Evolutionary conservation across 2,888 invertebrate species (phyloP).

Genomic region (Portevinia maculata): DNA sequence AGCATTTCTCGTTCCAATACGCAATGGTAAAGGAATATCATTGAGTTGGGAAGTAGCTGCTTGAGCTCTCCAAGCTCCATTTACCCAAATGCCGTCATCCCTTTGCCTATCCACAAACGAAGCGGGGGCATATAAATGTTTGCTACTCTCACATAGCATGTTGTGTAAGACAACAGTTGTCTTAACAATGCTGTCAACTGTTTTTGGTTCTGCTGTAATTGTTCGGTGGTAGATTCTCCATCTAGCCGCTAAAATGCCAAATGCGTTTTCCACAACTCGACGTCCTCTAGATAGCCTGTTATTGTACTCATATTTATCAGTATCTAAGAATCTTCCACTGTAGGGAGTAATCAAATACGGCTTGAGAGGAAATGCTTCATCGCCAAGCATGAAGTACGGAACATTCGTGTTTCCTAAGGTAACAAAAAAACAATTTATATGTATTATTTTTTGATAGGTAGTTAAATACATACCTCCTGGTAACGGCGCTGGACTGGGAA

Average conservation of each 20-base stretch:
- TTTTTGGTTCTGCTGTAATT: not conserved
- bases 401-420: not conserved
- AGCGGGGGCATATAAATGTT: conserved; percentile 1
- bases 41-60: conserved; percentile 10
- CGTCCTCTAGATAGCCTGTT: conserved; percentile 5
- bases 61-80: conserved; percentile 9
- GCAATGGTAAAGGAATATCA: not conserved
- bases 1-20: not conserved
- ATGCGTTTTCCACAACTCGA: conserved; percentile 13
- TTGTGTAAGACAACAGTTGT: conserved; percentile 8
- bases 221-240: conserved; percentile 10
- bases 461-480: not conserved
- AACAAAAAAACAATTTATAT: conserved; percentile 3
- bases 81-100: conserved; percentile 2
- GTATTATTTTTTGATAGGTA: not conserved
- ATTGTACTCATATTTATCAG: not conserved
- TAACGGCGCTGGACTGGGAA: not conserved
- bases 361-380: conserved; percentile 8
- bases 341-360: conserved; percentile 2
- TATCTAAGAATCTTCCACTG: not conserved
- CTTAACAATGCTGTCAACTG: conserved; percentile 2
- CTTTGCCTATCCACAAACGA: conserved; percentile 8
- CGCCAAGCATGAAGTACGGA: conserved; percentile 11
- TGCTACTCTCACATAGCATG: conserved; percentile 8
- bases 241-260: conserved; percentile 8